Conservation (phyloP, 2,888 invertebrate genomes). For the Xanthia togata region DNA sequence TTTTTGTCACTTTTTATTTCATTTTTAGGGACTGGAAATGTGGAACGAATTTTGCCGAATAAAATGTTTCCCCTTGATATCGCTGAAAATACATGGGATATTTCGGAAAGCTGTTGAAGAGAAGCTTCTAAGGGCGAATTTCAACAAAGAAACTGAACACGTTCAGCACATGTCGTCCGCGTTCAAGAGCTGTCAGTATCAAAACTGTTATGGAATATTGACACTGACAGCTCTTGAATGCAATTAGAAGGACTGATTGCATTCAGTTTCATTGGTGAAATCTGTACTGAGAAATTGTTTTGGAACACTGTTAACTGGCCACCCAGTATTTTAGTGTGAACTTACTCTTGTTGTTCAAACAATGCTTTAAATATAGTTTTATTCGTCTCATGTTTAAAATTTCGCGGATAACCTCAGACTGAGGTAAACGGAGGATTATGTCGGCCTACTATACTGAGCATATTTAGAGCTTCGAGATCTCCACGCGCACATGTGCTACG, state of each 20-base stretch:
- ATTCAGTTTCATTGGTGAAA: too few relatives aligned
- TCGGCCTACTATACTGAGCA: background rate
- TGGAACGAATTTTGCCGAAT: background rate
- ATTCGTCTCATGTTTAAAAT: background rate
- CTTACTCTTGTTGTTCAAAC: background rate
- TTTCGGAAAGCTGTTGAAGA: background rate
- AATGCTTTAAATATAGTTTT: background rate
- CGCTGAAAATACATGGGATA: background rate
- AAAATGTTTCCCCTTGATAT: background rate
- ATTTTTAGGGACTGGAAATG: background rate
- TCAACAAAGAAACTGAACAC: too few relatives aligned
- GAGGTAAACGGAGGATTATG: conserved; percentile 7
- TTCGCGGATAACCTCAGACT: background rate
- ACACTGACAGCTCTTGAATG: too few relatives aligned
- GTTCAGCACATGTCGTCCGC: too few relatives aligned
- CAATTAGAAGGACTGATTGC: too few relatives aligned
- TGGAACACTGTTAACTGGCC: background rate
- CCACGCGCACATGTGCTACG: conserved; percentile 14
- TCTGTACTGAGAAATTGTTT: background rate
- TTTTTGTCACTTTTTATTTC: background rate
- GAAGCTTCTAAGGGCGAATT: background rate
- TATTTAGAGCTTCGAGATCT: conserved; percentile 12
- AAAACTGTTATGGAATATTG: too few relatives aligned
- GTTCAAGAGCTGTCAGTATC: too few relatives aligned
- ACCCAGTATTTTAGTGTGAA: background rate